Evolutionary conservation across 2,797 vertebrate species (phyloP).

Genomic region (Sebastiscus tertius): DNA sequence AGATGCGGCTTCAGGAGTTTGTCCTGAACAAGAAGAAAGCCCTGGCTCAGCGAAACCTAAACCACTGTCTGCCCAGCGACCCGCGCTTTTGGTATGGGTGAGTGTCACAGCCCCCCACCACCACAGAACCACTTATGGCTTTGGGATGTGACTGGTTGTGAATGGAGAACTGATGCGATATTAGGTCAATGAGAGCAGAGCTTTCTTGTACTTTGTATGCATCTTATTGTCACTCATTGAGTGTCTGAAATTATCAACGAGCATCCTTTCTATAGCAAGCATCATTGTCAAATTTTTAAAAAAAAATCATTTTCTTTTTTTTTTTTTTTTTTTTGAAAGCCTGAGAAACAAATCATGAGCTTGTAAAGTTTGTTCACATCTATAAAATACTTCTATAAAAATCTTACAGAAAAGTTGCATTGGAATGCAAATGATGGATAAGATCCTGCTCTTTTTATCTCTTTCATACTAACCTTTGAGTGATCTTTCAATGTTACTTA

Average conservation of each 20-base stretch:
- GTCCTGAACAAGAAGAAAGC: conserved; percentile 99
- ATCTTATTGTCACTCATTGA: not conserved
- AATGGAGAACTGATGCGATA: not conserved
- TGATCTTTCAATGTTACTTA: not conserved
- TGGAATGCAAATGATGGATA: not conserved
- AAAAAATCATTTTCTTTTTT: not conserved
- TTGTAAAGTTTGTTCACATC: not conserved
- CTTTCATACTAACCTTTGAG: not conserved
- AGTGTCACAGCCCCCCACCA: conserved; percentile 73
- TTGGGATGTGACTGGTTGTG: not conserved
- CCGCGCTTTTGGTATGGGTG: conserved; percentile 98
- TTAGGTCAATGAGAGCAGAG: not conserved
- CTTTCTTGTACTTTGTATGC: not conserved
- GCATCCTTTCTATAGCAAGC: not conserved
- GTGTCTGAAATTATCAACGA: not conserved
- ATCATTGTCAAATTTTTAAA: not conserved
- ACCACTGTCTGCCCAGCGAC: conserved; percentile 95
- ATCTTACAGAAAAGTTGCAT: not conserved
- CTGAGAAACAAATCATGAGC: not conserved
- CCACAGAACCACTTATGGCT: not conserved
- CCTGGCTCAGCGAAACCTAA: conserved; percentile 93
- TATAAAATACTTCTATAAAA: not conserved
- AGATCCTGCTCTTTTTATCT: not conserved
- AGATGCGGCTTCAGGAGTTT: conserved; percentile 98
- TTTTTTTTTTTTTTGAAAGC: not conserved